Evolutionary conservation across 1,140 invertebrate species (phyloP), one percentile per base, ranked within the genome.

Genomic region (Heterodera carotae): DNA sequence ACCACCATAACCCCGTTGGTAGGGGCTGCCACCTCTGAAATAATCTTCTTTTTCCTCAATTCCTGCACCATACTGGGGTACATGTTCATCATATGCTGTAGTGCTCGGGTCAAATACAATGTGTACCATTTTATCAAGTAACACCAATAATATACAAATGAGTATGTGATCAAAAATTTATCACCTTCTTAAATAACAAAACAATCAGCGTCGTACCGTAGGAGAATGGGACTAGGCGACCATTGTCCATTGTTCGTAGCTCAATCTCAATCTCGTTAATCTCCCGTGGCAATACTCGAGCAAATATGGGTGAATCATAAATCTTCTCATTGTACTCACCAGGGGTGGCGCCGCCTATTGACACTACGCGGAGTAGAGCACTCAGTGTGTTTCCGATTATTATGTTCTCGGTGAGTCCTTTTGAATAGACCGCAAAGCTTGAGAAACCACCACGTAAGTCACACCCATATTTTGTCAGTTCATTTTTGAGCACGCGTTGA

Each of bases 1-100:
- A 39, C 36, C n/a, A n/a, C n/a, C 68, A 34, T 69, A 69, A n/a
- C 68, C 68, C 4, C 68, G 29, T 34, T 69, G 68, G 33, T 15
- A 69, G 2, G 68, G 68, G 2, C 27, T 31, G 12, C 27, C 8
- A 2, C 68, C 68, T 6, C 33, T 69, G 31, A 69, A 69, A 15
- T 33, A 29, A 3, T 10, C 29, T 15, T 69, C 27, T 4, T 25
- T 3, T 4, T 33, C 53, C 2, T 15, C 12, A 18, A 12, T 34
- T 15, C 68, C 68, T 2, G 12, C 18, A 12, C 39, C 25, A 18
- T n/a, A 25, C 25, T 31, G 68, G 27, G n/a, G n/a, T n/a, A 69
- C 53, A 36, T 48, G 33, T 0, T 69, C 68, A 1, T 69, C 68
- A 69, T 69, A 69, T 3, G 27, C 3, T 3, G 53, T 34, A 18